Evolutionary conservation across 2,888 invertebrate genomes (phyloP).

Genomic region (Cantharis lateralis): DNA sequence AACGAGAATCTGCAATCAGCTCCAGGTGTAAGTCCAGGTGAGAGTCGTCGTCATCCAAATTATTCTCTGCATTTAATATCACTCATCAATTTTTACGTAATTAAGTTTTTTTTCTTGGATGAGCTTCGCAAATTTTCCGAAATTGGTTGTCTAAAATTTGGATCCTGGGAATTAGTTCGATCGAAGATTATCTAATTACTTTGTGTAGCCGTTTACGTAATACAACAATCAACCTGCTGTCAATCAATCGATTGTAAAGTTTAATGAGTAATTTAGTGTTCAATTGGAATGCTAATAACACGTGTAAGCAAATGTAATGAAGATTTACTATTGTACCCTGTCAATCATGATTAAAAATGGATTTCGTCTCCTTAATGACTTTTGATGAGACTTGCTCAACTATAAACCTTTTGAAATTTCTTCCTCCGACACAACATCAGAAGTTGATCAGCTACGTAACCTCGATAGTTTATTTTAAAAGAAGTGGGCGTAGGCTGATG

Average conservation of each 20-base stretch:
- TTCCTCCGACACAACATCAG: not conserved
- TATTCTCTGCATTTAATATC: slow-evolving; percentile 17
- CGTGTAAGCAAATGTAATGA: slow-evolving; percentile 1
- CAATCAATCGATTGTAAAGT: not conserved
- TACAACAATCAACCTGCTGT: slow-evolving; percentile 4
- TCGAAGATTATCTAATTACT: not conserved
- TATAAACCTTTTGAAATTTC: not conserved
- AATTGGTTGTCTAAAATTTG: not conserved
- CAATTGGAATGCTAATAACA: not conserved
- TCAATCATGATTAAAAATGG: not conserved
- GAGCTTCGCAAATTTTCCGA: not conserved
- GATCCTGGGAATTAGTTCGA: not conserved
- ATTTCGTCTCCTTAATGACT: not conserved
- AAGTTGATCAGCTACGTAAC: no score
- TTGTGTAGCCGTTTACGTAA: not conserved
- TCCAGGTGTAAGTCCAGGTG: slow-evolving; percentile 28
- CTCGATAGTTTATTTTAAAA: no score
- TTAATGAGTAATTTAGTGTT: slow-evolving; percentile 5
- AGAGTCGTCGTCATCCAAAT: slow-evolving; percentile 24
- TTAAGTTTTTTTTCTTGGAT: slow-evolving; percentile 1
- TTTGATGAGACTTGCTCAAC: not conserved
- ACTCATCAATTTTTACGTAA: slow-evolving; percentile 11
- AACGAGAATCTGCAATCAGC: slow-evolving; percentile 8
- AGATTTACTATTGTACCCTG: not conserved
- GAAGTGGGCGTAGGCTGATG: no score